Base-by-base conservation (phyloP, 2,797 vertebrate genomes). In the Aeoliscus strigatus region DNA sequence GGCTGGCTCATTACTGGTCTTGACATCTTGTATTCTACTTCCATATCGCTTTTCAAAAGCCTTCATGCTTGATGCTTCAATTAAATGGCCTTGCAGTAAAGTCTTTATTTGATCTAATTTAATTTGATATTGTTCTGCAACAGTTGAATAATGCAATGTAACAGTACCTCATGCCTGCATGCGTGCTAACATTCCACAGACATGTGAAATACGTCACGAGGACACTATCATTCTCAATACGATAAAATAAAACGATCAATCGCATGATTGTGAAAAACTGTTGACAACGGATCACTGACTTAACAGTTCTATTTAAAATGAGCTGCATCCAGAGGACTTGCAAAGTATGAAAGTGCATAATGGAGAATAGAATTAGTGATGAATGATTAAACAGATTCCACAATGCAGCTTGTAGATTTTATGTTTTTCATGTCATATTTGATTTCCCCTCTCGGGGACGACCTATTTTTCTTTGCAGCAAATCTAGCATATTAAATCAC, bases 381-480 rank as follows among this genome's bases (percentile, higher is more conserved):
- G 54, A 30, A 27, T 69, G 33, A 18, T 38, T 42, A 75, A 66
- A 62, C 8, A 8, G 15, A 50, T 48, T 59, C 58, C 53, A 54
- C 40, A 38, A 27, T 42, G 41, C 37, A 55, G 53, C 50, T 59
- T 13, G 25, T 23, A 54, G 51, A 60, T 68, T 52, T 39, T 50
- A 38, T 41, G 53, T 66, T 74, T 70, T 60, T 57, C 36, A 48
- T 49, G 46, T 67, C 38, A 2, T 53, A 50, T 48, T 73, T 54
- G 35, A 69, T 73, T 75, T 70, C 41, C 69, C 39, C 44, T 60
- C 44, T 29, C 18, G 33, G 33, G 23, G 35, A 32, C 60, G 68
- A 77, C 75, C 75, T 52, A 73, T 79, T 83, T 33, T 82, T 63
- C 63, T 59, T 66, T 56, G 56, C 62, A 51, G 38, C 30, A 71